Percentiles rank a stretch among this genome's conserved stretches.
These are phyloP conservation scores for Agelaius tricolor DNA, from an alignment of 2,113 vertebrate genomes.

Conservation along the genomic window DNA sequence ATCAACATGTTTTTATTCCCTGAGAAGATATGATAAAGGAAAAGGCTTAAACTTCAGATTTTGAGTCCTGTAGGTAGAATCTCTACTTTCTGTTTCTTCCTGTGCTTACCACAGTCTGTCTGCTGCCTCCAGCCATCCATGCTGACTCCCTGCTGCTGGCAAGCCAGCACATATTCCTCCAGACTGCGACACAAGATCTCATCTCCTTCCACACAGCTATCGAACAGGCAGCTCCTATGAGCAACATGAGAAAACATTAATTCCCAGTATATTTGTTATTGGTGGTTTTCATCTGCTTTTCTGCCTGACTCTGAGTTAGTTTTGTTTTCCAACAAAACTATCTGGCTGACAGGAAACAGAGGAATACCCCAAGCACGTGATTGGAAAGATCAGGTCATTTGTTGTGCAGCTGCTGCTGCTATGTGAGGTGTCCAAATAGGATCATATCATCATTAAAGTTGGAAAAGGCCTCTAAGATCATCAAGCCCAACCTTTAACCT, in stretches of 20 bases:
- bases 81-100: neutral
- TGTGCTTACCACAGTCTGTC: conserved; percentile 44
- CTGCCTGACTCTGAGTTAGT: neutral
- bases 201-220: conserved; percentile 31
- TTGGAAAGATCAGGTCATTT: neutral
- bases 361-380: neutral
- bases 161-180: conserved; percentile 52
- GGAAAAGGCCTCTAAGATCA: neutral
- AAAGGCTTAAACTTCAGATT: neutral
- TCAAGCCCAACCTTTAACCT: neutral
- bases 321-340: neutral
- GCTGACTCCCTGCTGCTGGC: conserved; percentile 49
- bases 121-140: conserved; percentile 53
- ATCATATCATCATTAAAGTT: neutral
- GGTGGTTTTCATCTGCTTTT: neutral
- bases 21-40: neutral
- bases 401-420: neutral
- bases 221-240: conserved; percentile 63
- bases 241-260: neutral
- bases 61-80: neutral
- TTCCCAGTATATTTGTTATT: neutral
- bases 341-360: neutral
- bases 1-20: neutral
- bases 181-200: conserved; percentile 55
- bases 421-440: neutral